Conservation (phyloP, 2,113 vertebrate genomes). For the Poeciliopsis turrubarensis region DNA sequence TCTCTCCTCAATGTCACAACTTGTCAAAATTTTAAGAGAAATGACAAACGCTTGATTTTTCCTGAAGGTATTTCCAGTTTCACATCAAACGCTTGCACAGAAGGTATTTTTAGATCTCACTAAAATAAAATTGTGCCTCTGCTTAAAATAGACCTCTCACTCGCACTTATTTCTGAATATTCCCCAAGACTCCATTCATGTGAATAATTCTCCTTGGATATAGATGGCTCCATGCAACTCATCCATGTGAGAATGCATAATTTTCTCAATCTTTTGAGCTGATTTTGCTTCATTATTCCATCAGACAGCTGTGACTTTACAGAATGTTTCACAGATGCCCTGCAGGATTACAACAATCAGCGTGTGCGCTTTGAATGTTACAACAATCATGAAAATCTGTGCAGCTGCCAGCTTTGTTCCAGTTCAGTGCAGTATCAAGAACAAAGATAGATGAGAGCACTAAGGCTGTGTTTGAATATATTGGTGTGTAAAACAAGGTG, state of each 20-base stretch:
- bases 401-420: not conserved
- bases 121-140: constrained; percentile 2
- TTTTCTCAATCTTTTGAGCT: constrained; percentile 6
- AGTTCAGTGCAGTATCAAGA: not conserved
- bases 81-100: constrained; percentile 1
- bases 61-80: constrained; percentile 2
- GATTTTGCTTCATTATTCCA: constrained; percentile 6
- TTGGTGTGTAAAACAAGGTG: not conserved
- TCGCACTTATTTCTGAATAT: constrained; percentile 23
- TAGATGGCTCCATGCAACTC: constrained; percentile 8
- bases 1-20: constrained; percentile 28
- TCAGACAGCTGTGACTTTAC: constrained; percentile 6
- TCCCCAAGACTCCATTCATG: constrained; percentile 9
- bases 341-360: constrained; percentile 32
- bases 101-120: constrained; percentile 41
- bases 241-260: not conserved
- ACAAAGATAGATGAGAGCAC: too few species aligned
- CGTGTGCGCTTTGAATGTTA: constrained; percentile 26
- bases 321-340: constrained; percentile 12
- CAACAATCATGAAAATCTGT: constrained; percentile 3
- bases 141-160: constrained; percentile 25
- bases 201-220: not conserved
- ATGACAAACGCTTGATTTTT: constrained; percentile 17
- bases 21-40: constrained; percentile 21
- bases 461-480: not conserved